Evolutionary conservation across 2,797 vertebrate genomes (phyloP).

Genomic region (Acanthis flammea): DNA sequence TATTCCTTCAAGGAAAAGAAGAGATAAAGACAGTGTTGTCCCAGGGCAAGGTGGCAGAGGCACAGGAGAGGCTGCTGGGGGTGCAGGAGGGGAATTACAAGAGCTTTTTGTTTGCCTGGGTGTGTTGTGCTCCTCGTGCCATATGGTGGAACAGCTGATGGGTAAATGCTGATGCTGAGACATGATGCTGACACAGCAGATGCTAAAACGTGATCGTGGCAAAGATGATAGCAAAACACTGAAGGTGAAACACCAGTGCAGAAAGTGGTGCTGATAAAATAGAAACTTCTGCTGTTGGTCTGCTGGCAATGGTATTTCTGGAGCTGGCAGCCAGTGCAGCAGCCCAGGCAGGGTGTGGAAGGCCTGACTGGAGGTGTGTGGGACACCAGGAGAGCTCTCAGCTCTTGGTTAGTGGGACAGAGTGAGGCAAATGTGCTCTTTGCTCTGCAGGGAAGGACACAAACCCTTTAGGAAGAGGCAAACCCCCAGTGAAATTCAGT

Average conservation of each 20-base stretch:
- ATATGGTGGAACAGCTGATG: constrained; percentile 73
- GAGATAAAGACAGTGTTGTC: not conserved
- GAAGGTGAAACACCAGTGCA: constrained; percentile 53
- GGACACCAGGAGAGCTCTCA: not conserved
- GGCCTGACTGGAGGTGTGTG: not conserved
- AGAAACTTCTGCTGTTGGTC: not conserved
- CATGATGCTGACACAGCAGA: constrained; percentile 67
- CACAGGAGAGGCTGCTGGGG: not conserved
- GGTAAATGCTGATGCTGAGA: constrained; percentile 68
- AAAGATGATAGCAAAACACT: constrained; percentile 38
- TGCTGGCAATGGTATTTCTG: not conserved
- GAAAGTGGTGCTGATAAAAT: not conserved
- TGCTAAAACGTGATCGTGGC: constrained; percentile 48
- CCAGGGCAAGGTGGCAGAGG: not conserved
- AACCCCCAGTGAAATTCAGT: not conserved
- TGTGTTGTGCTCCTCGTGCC: constrained; percentile 29
- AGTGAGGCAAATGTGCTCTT: not conserved
- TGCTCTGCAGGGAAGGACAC: not conserved
- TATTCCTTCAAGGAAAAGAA: not conserved
- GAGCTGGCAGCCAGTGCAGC: not conserved
- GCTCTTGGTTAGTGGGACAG: not conserved
- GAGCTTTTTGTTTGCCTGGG: constrained; percentile 8
- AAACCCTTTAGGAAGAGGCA: not conserved
- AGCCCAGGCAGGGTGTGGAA: not conserved
- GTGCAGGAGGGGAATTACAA: not conserved